Base-by-base conservation (phyloP, 2,888 invertebrate genomes). In the Zygothrica quintamaculata region DNA sequence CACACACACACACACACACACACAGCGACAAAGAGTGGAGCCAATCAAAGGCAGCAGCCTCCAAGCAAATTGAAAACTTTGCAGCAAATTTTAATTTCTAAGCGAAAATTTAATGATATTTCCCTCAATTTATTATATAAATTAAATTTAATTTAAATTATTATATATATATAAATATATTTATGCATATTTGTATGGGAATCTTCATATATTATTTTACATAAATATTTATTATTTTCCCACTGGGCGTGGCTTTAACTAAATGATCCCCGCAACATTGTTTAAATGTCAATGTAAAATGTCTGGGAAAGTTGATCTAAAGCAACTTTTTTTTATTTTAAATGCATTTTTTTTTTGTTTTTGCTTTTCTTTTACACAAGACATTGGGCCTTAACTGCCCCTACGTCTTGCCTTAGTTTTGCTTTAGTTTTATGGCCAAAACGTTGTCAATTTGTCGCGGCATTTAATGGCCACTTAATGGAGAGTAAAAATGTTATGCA, bases 391-490 rank as follows among this genome's bases (percentile, higher is more conserved):
- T 22, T 5, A 22, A 2, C 18, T 22, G 2, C 18, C n/a, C 16
- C 15, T 51, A 7, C 39, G 42, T 18, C 43, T 25, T n/a, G n/a
- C 29, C 40, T 43, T 36, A n/a, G n/a, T n/a, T n/a, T n/a, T n/a
- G n/a, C n/a, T n/a, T n/a, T n/a, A n/a, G n/a, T n/a, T 22, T 15
- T 39, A 12, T n/a, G 39, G 18, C 26, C 22, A 25, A 50, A 51
- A 40, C 33, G 34, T 26, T 42, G 65, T 52, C 57, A 72, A 76
- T 76, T 76, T 73, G 72, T 72, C 57, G 77, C 60, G 66, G 73
- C 60, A 60, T 72, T 70, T 70, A 74, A 74, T 71, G 66, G 40
- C 46, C 33, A n/a, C 72, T 53, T 71, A 60, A 71, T 73, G 77
- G 66, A 65, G 65, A 73, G 50, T 55, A 53, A 29, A 40, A 46